These are phyloP conservation scores for Cataglyphis hispanica DNA, from an alignment of 1,140 invertebrate genomes.

Conservation along the genomic window DNA sequence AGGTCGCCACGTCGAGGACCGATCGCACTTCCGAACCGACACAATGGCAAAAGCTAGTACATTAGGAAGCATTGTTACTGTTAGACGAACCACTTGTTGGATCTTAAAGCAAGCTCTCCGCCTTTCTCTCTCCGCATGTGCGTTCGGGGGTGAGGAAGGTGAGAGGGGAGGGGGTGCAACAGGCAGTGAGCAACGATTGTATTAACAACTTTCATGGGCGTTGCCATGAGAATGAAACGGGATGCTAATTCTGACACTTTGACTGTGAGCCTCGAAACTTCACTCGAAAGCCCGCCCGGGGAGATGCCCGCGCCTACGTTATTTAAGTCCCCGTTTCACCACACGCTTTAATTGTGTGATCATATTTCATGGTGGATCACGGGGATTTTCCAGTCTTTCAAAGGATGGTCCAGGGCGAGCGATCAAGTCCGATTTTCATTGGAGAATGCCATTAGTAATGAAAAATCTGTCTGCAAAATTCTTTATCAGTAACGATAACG, in stretches of 20 bases:
- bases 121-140: constrained; percentile 1
- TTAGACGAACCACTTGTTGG: constrained; percentile 80
- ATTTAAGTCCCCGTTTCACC: constrained; percentile 9
- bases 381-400: not conserved
- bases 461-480: not conserved
- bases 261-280: constrained; percentile 40
- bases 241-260: constrained; percentile 61
- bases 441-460: not conserved
- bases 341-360: constrained; percentile 25
- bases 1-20: constrained; percentile 60
- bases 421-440: not conserved
- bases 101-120: constrained; percentile 66
- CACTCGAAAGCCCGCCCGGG: not conserved
- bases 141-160: too few species aligned
- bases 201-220: constrained; percentile 70
- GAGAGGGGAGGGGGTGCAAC: constrained; percentile 54
- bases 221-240: constrained; percentile 24
- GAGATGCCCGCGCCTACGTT: constrained; percentile 3
- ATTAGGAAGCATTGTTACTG: constrained; percentile 76
- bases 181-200: constrained; percentile 66
- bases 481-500: not conserved
- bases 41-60: constrained; percentile 51
- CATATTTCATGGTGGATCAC: constrained; percentile 34
- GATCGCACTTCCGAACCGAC: constrained; percentile 30
- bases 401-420: not conserved